phyloP scores from a whole-genome alignment of 2,888 invertebrate species.

The Eilema griseolum region DNA sequence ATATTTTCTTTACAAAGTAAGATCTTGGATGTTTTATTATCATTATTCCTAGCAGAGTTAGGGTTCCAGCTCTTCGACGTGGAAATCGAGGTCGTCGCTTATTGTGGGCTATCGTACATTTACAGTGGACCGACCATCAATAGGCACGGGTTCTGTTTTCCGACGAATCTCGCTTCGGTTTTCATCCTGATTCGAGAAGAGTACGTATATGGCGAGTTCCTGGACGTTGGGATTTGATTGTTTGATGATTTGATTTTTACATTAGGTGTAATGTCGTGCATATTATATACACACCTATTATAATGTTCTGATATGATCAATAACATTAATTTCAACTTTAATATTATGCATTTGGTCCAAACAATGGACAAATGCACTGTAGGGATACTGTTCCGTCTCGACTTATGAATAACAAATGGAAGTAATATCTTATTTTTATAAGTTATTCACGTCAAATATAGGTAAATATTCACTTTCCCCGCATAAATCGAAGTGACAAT shows the following conservation, averaged over 20 bases:
- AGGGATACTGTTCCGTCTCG: conserved; percentile 66
- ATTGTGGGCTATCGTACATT: too few species aligned
- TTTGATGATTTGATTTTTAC: too few species aligned
- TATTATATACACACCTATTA: conserved; percentile 6
- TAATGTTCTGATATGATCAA: conserved; percentile 18
- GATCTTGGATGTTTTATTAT: conserved; percentile 23
- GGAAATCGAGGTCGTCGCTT: too few species aligned
- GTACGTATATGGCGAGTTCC: too few species aligned
- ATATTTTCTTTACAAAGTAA: conserved; percentile 56
- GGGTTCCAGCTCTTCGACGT: too few species aligned
- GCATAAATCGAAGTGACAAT: not conserved
- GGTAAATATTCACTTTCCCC: not conserved
- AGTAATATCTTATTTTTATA: conserved; percentile 33
- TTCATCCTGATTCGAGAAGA: too few species aligned
- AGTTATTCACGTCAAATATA: not conserved
- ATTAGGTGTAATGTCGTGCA: conserved; percentile 6
- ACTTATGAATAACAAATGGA: conserved; percentile 72
- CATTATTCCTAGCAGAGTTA: not conserved
- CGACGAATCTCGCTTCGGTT: too few species aligned
- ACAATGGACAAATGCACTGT: conserved; percentile 41
- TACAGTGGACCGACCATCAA: too few species aligned
- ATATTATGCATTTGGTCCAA: conserved; percentile 48
- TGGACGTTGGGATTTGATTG: too few species aligned
- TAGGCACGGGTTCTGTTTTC: too few species aligned
- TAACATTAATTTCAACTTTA: conserved; percentile 14